Evolutionary conservation across 2,888 invertebrate species (phyloP).

Genomic region (Salticus scenicus): DNA sequence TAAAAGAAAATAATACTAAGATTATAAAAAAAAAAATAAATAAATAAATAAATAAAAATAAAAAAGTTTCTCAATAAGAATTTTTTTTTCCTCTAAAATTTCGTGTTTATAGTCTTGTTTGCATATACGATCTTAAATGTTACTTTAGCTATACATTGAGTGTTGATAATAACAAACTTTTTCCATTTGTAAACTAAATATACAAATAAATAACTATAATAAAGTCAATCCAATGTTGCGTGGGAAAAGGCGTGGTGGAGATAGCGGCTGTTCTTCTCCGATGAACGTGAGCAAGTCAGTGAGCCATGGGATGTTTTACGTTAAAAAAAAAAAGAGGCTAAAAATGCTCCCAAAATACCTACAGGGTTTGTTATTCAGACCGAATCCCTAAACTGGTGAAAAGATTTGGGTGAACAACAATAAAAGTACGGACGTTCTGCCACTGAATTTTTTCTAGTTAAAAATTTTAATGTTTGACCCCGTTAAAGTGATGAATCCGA

Average conservation of each 20-base stretch:
- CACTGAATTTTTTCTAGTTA: not conserved
- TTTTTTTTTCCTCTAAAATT: too few relatives aligned
- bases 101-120: too few relatives aligned
- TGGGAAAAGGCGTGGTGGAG: slow-evolving; percentile 6
- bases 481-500: not conserved
- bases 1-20: too few relatives aligned
- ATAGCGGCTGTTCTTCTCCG: slow-evolving; percentile 18
- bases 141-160: not conserved
- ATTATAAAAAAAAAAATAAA: too few relatives aligned
- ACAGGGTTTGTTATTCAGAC: slow-evolving; percentile 35
- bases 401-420: slow-evolving; percentile 37
- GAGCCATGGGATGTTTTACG: not conserved
- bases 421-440: slow-evolving; percentile 19
- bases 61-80: too few relatives aligned
- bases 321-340: slow-evolving; percentile 23
- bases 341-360: slow-evolving; percentile 30
- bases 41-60: too few relatives aligned
- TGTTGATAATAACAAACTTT: not conserved
- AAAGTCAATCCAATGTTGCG: not conserved
- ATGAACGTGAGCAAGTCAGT: slow-evolving; percentile 9
- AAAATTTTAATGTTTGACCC: not conserved
- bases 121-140: not conserved
- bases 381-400: slow-evolving; percentile 27
- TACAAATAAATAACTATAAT: not conserved
- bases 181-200: not conserved